These are phyloP conservation scores for Hanleya hanleyi DNA, from an alignment of 2,888 invertebrate species.

Conservation along the genomic window DNA sequence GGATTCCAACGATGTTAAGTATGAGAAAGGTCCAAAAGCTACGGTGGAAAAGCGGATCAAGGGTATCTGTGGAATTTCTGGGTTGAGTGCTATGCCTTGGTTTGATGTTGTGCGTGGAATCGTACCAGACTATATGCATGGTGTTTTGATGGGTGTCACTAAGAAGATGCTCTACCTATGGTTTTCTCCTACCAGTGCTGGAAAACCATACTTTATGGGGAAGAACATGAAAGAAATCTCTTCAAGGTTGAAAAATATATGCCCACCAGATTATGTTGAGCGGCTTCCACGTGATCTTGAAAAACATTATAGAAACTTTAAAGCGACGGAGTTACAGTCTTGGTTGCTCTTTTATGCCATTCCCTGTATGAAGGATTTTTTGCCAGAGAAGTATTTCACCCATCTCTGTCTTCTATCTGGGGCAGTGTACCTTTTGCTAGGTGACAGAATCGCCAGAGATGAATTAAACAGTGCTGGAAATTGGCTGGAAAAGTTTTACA, in stretches of 20 bases:
- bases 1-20: conserved; percentile 18
- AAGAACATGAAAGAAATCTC: conserved; percentile 16
- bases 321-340: conserved; percentile 28
- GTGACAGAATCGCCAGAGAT: conserved; percentile 1
- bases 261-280: conserved; percentile 21
- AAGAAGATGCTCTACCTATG: neutral
- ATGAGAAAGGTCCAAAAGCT: conserved; percentile 1
- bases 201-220: conserved; percentile 16
- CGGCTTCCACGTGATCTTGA: conserved; percentile 24
- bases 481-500: conserved; percentile 15
- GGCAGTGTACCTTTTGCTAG: conserved; percentile 11
- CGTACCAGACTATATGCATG: conserved; percentile 28
- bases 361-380: conserved; percentile 21
- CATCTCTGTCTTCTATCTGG: conserved; percentile 18
- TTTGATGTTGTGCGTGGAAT: conserved; percentile 23
- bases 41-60: conserved; percentile 7
- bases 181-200: conserved; percentile 18
- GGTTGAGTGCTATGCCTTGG: conserved; percentile 11
- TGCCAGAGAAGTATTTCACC: conserved; percentile 13
- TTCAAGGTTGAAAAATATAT: conserved; percentile 15
- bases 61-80: conserved; percentile 19
- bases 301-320: conserved; percentile 22
- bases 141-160: conserved; percentile 26
- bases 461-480: conserved; percentile 10
- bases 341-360: conserved; percentile 25